Conservation (phyloP, 2,888 invertebrate species). For the Apodemia zela region DNA sequence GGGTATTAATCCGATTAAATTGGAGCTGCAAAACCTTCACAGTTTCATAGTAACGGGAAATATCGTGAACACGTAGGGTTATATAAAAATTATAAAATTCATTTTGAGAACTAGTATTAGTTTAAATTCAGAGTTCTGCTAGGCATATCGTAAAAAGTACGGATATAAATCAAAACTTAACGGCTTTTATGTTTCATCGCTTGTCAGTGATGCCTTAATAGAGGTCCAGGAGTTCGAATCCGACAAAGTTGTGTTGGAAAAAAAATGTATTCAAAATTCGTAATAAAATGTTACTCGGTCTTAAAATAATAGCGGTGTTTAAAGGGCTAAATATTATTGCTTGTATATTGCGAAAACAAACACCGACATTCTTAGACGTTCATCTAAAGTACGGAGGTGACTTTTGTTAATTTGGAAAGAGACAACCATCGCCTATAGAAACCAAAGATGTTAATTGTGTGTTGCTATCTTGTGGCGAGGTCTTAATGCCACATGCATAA, state of each 20-base stretch:
- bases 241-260: background rate
- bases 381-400: too few species aligned
- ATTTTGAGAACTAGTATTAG: too few species aligned
- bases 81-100: background rate
- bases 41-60: background rate
- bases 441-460: too few species aligned
- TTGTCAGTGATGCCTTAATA: conserved; percentile 33
- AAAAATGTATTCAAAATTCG: conserved; percentile 11
- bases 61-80: background rate
- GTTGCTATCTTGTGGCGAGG: too few species aligned
- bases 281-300: background rate
- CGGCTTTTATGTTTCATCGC: conserved; percentile 39
- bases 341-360: too few species aligned
- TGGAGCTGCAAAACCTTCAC: background rate
- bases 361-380: too few species aligned
- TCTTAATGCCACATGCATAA: too few species aligned
- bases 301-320: background rate
- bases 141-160: too few species aligned
- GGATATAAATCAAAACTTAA: conserved; percentile 41
- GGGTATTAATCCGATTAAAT: background rate
- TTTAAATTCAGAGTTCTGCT: too few species aligned
- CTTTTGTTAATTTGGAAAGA: too few species aligned
- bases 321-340: conserved; percentile 1
- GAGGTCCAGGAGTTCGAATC: conserved; percentile 21
- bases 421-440: too few species aligned